Evolutionary conservation across 2,888 invertebrate genomes (phyloP), one percentile per base, ranked within the genome.

Genomic region (Leptopilina syphax): DNA sequence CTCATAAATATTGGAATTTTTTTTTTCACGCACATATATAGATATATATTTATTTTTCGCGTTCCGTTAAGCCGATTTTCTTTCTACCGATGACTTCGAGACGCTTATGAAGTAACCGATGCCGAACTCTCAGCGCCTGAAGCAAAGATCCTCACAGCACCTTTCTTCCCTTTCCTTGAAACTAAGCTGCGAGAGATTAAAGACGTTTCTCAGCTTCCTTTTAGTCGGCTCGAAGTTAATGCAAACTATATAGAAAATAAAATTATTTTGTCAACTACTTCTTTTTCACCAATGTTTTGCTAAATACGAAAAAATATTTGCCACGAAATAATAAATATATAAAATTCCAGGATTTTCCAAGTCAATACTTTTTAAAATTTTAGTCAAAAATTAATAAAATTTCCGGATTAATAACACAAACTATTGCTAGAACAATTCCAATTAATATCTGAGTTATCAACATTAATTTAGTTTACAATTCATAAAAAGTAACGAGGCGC

Each of bases 1-100:
- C 91, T 91, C 90, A 92, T 91, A 91, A 91, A 91, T 92, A 91
- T 90, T 89, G 86, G 90, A 89, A 90, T 90, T 91, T 91, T 89
- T 87, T 50, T 47, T 47, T 47, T 47, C 5, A 47, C 47, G 9
- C 47, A 85, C 84, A 83, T 82, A 84, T 83, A 83, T 86, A 85
- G 84, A 84, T 83, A 85, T 83, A 44, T 44, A 44, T 44, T 44
- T 34, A 34, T 34, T 86, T 86, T 86, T 83, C 84, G 84, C 85
- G 87, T 86, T 34, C 83, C 85, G 88, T 88, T 91, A 92, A 92
- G 91, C 91, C 91, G 91, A 92, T 92, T 91, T 90, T 87, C 90
- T 91, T 89, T 89, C 88, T 88, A 87, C 87, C 86, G 88, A 89
- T 90, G 89, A 83, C 88, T 89, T 89, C 89, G 88, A 90, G 90